Evolutionary conservation across 2,113 vertebrate species (phyloP).

Genomic region (Ceratotherium simum): DNA sequence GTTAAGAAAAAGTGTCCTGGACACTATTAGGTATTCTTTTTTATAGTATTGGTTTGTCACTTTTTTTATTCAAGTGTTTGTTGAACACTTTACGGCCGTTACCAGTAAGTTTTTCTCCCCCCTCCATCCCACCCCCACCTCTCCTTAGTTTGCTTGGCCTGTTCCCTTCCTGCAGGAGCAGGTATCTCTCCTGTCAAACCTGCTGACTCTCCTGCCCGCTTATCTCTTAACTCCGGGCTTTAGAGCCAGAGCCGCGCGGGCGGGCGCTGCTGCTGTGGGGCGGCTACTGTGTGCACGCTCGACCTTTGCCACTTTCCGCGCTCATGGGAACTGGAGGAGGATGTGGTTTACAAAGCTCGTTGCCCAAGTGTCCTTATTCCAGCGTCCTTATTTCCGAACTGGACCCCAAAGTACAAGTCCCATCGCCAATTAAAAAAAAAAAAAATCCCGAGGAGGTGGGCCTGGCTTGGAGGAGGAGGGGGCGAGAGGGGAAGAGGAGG

Average conservation of each 20-base stretch:
- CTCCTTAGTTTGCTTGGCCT: not conserved
- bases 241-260: not conserved
- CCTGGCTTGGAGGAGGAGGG: not conserved
- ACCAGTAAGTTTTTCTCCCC: not conserved
- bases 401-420: not conserved
- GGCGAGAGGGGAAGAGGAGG: not conserved
- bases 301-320: slow-evolving; percentile 46
- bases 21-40: not conserved
- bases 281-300: not conserved
- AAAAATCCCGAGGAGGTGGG: not conserved
- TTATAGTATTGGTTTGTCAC: not conserved
- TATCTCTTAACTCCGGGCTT: not conserved
- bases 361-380: not conserved
- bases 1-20: not conserved
- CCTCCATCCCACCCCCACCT: not conserved
- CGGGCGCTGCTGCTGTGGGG: not conserved
- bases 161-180: not conserved
- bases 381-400: not conserved
- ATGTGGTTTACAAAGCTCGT: not conserved
- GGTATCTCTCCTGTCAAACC: not conserved
- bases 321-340: not conserved
- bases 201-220: not conserved
- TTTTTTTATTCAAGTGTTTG: not conserved
- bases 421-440: not conserved
- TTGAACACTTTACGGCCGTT: not conserved